Evolutionary conservation across 2,113 vertebrate genomes (phyloP).

Genomic region (Greenwoodochromis staneri): DNA sequence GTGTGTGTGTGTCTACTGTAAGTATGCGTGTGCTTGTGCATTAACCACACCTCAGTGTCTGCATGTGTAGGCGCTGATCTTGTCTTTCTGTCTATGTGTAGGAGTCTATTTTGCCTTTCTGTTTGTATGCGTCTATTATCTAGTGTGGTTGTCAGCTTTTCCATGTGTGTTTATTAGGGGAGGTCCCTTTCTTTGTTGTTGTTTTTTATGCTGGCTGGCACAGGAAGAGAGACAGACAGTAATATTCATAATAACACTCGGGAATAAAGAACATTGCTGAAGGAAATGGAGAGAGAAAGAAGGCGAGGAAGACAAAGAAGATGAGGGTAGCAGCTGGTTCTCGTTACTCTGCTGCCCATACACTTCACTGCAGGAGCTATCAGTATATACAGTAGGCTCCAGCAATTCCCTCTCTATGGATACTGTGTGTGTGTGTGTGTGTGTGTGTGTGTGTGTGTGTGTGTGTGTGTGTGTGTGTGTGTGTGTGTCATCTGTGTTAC

Average conservation of each 20-base stretch:
- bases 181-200: not conserved
- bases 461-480: not conserved
- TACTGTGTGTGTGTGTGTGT: not conserved
- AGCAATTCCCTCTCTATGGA: not conserved
- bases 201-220: constrained; percentile 13
- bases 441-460: not conserved
- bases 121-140: not conserved
- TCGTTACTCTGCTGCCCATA: constrained; percentile 27
- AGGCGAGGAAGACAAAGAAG: not conserved
- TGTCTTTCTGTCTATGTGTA: not conserved
- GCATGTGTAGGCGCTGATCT: not conserved
- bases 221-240: not conserved
- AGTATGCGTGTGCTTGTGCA: not conserved
- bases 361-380: constrained; percentile 40
- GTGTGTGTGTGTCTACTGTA: not conserved
- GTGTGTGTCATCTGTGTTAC: no score
- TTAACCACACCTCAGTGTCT: constrained; percentile 11
- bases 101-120: not conserved
- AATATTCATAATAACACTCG: constrained; percentile 7
- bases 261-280: constrained; percentile 11
- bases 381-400: constrained; percentile 4
- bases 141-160: not conserved
- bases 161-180: not conserved
- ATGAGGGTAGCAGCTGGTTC: constrained; percentile 45
- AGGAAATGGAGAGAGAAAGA: not conserved